Evolutionary conservation across 2,888 invertebrate genomes (phyloP).

Genomic region (Sinelater perroti): DNA sequence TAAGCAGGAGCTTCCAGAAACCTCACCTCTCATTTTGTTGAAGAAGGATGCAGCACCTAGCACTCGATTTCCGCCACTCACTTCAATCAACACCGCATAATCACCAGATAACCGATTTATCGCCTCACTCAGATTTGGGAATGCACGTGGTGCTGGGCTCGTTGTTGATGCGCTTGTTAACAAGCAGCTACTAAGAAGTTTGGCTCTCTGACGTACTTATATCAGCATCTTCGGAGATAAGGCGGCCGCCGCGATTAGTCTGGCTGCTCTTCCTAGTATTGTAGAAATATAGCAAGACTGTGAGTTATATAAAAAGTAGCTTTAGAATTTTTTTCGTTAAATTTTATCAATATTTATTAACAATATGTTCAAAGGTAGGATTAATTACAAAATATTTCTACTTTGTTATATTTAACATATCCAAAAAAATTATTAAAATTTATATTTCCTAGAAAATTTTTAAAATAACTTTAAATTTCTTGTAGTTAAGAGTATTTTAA

Average conservation of each 20-base stretch:
- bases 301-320: too few species aligned
- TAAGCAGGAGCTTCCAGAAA: not conserved
- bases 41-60: not conserved
- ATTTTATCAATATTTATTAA: not conserved
- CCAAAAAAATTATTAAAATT: too few species aligned
- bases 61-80: too few species aligned
- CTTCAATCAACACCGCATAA: not conserved
- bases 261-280: not conserved
- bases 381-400: not conserved
- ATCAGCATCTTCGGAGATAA: constrained; percentile 15
- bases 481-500: too few species aligned
- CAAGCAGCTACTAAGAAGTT: constrained; percentile 14
- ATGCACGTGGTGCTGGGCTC: not conserved
- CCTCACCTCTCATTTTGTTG: constrained; percentile 1
- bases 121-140: not conserved
- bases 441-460: too few species aligned
- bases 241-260: not conserved
- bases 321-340: not conserved
- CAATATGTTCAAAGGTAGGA: not conserved
- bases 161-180: not conserved
- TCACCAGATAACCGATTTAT: not conserved
- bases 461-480: too few species aligned
- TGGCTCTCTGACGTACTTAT: constrained; percentile 17
- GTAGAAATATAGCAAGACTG: not conserved
- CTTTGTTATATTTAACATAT: too few species aligned